Base-by-base conservation (phyloP, 2,888 invertebrate genomes). In the Malthinus seriepunctatus region DNA sequence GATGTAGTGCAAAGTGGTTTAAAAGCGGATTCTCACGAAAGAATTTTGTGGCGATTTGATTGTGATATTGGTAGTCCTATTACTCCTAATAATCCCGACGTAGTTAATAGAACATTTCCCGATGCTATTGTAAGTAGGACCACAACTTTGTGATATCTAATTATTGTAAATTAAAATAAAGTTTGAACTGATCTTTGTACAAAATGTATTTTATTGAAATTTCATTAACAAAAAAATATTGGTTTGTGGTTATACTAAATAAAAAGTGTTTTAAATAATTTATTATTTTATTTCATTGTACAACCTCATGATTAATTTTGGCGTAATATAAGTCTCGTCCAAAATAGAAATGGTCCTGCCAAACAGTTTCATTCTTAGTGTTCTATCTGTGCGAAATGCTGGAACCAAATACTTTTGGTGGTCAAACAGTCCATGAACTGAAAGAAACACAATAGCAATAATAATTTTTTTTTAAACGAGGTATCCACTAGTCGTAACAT, bases 1-100 rank as follows among this genome's bases (percentile, higher is more conserved):
- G 96, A 77, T 83, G 93, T 66, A 93, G 97, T 53, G 91, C 95
- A 50, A 89, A 92, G 76, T 92, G 94, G 71, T 93, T 95, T 80
- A 89, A 93, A n/a, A 89, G 92, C 5, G 88, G 93, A 56, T 91
- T 95, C 23, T 90, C 94, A 77, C 32, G 76, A 78, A 63, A 76
- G 73, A 62, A 79, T 79, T 58, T 68, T 79, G 67, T 79, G 79
- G 79, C 76, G 76, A 67, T 79, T 79, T 67, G 78, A 79, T 70
- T 76, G 78, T 76, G 78, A 78, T 72, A 73, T 76, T 63, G 71
- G 67, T 65, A 73, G 73, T 71, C 73, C 74, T 58, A 75, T 75
- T 67, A 69, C 69, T 67, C 69, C 70, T 56, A 78, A 78, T 68
- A 76, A 76, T 68, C 79, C 79, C 55, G 79, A 79, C 64, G 76